Evolutionary conservation across 2,113 vertebrate species (phyloP), one percentile per base, ranked within the genome.

Genomic region (Nycticebus coucang): DNA sequence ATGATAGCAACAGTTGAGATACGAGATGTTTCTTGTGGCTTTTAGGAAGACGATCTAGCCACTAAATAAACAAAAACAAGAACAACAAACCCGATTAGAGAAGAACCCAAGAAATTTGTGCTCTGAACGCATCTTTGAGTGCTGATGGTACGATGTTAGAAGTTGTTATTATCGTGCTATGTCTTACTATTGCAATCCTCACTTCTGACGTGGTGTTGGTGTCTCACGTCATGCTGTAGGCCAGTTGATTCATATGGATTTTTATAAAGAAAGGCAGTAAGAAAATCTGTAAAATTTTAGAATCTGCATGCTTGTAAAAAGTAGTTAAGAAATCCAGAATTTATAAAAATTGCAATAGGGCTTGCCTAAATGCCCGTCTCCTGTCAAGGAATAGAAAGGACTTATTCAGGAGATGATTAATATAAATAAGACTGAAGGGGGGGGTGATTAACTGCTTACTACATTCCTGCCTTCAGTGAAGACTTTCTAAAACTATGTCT

Each of bases 261-360:
- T 92, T 94, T 79, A 53, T 81, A 57, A 79, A 91, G 4, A 19
- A 80, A 81, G 24, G 28, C 17, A 33, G 4, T 55, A 68, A 69
- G 35, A 94, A 64, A 62, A 85, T 28, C 66, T 82, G n/a, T 75
- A 30, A 82, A 86, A 37, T 57, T 69, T 75, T 30, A 69, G 35
- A 79, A 64, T 87, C 33, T 79, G 92, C 80, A 50, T 66, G 41
- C 10, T 96, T 95, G 30, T 75, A 94, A 92, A 87, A 79, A 75
- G 26, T 68, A 62, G 50, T 69, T 88, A 59, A 41, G 62, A 82
- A 82, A 80, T 93, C 95, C 30, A 66, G 57, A 79, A 74, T 96
- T 94, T 74, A 60, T 79, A 35, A n/a, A 71, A 72, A 59, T 91
- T 68, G 5, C 74, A 5, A 1, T 85, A 55, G 37, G 12, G 2